Evolutionary conservation across 1,140 invertebrate genomes (phyloP), one percentile per base, ranked within the genome.

Genomic region (Scaptomyza hsui): DNA sequence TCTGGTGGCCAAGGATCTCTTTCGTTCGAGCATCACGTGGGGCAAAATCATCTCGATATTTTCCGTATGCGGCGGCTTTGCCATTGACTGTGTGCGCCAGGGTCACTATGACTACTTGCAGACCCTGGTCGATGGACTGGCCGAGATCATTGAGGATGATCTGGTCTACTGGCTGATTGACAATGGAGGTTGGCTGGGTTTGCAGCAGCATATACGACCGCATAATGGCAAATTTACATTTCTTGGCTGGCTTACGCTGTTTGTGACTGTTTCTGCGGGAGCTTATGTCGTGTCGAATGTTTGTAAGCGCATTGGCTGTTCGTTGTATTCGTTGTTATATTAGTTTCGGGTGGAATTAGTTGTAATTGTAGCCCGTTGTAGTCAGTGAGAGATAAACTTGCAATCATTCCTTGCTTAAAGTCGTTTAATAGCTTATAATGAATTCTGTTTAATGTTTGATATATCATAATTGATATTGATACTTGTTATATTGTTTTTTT

Each of bases 121-220:
- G 19, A 92, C 90, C 10, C 91, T 96, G 67, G 90, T 94, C 41
- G 92, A 95, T 63, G 92, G 93, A 1, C 92, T 95, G 80, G 93
- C 92, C 0, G 93, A 94, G 63, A 92, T 95, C 29, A 90, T 95
- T 12, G 94, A 95, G 82, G 93, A 95, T 59, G 93, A 94, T 72
- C 80, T 96, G 5, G 94, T 94, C 4, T 78, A 92, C 16, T 96
- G 95, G 95, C 93, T 96, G 16, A 93, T 94, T 41, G 92, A 93
- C 16, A 95, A 95, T 82, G 95, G 95, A 29, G 95, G 95, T 75
- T 96, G 95, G 95, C 93, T 95, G 89, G 92, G 92, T 60, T 42
- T 91, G 2, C 89, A 83, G 55, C 69, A 89, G 60, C 90, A 91
- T 18, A 91, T 90, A 60, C 57, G 80, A 24, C 90, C 89, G 2